Base-by-base conservation (phyloP, 1,140 invertebrate genomes). In the Musca domestica region DNA sequence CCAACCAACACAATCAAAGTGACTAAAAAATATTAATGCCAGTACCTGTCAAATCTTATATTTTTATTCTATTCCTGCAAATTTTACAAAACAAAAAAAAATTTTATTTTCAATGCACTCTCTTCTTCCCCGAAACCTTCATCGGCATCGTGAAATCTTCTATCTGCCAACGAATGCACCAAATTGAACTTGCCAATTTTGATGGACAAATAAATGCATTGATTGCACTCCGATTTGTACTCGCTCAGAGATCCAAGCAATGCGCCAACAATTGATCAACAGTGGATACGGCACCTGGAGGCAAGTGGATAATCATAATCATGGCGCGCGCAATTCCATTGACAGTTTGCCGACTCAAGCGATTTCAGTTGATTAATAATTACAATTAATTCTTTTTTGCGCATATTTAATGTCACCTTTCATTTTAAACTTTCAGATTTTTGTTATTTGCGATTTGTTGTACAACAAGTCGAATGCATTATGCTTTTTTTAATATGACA, bases 241-340 rank as follows among this genome's bases (percentile, higher is more conserved):
- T 1, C 58, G 23, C 27, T 41, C 61, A 80, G 78, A 80, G 71
- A 80, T 80, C 70, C 74, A 80, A 73, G 78, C 78, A 74, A 78
- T 80, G 78, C 75, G 78, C 54, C 64, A 72, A 64, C 71, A 77
- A 65, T 70, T 72, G 68, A 67, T 75, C 67, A 75, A 71, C 27
- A 73, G 71, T 61, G 71, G 71, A 41, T 67, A 22, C 30, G 48
- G 25, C n/a, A 52, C 71, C 12, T 78, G 78, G 78, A 80, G 78
- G 78, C 78, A 80, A 78, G 78, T 80, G 77, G 72, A 78, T 25
- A 67, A 48, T 64, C 20, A 48, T 61, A 61, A 61, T 19, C 54
- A 58, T 61, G 56, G 56, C 27, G 56, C 30, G 19, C 56, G 27
- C 30, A 10, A 15, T 61, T 27, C 56, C 19, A 61, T 61, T 61